Evolutionary conservation across 2,113 vertebrate species (phyloP), one percentile per base, ranked within the genome.

Genomic region (Stomatorhinus ivindoensis): DNA sequence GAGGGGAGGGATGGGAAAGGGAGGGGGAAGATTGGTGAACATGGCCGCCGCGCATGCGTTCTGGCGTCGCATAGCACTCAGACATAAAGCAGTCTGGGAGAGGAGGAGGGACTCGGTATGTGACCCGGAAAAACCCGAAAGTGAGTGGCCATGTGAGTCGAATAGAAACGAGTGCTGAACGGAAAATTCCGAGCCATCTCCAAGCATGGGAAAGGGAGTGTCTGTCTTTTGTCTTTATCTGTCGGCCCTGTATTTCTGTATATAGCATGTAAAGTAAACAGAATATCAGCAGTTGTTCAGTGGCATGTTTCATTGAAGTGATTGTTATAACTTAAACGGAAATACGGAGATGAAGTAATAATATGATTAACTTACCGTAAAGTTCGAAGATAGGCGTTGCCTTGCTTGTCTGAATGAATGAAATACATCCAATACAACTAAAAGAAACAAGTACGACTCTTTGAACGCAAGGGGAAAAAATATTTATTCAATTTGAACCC

Each of bases 1-100:
- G 91, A 88, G 91, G 69, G 91, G 91, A 55, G 87, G 53, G 84
- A 11, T 31, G n/a, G 9, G 61, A 10, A 31, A 27, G 61, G 61
- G 61, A 27, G 61, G 61, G 27, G 27, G 10, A 69, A 61, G 61
- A 13, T 69, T 31, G 61, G 61, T 3, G n/a, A 69, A 69, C 10
- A 69, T 69, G 61, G 61, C 61, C 61, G 61, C 61, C 61, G 61
- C 61, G 61, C 61, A 69, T 31, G 61, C 61, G 61, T 13, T 27
- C n/a, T 69, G 61, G n/a, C n/a, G n/a, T 31, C 61, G n/a, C 61
- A 69, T 27, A 27, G 61, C 61, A 69, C 61, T 3, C 27, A 69
- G 61, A 69, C 61, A 69, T 69, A 69, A 69, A 69, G 61, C 61
- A 69, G 61, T 69, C 61, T 31, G 61, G n/a, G 61, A 69, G 61